These are phyloP conservation scores for Crenuchus spilurus DNA, from an alignment of 2,797 vertebrate genomes.

Conservation along the genomic window DNA sequence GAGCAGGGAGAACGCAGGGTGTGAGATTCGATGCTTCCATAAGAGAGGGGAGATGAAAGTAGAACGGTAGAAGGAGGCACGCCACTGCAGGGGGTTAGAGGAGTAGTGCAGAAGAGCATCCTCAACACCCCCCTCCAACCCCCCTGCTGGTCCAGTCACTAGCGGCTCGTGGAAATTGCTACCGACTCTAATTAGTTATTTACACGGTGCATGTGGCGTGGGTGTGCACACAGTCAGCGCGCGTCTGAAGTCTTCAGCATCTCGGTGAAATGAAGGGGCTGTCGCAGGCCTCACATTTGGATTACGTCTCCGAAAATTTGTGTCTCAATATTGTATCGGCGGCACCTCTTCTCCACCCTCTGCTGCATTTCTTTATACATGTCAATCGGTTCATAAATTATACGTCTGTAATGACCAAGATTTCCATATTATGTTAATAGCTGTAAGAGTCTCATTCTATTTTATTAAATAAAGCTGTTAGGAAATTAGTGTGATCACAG, in stretches of 20 bases:
- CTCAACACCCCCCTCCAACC: slow-evolving; percentile 41
- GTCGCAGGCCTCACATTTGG: slow-evolving; percentile 23
- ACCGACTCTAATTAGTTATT: slow-evolving; percentile 53
- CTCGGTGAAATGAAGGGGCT: slow-evolving; percentile 16
- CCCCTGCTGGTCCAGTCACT: slow-evolving; percentile 66
- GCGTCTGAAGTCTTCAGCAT: slow-evolving; percentile 24
- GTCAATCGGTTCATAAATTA: slow-evolving; percentile 75
- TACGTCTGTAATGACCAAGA: slow-evolving; percentile 76
- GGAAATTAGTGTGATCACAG: slow-evolving; percentile 78
- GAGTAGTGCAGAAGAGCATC: slow-evolving; percentile 6
- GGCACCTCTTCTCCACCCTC: slow-evolving; percentile 48
- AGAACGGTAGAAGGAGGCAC: slow-evolving; percentile 13
- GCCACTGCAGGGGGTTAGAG: slow-evolving; percentile 1
- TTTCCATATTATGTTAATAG: slow-evolving; percentile 84
- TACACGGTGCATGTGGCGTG: slow-evolving; percentile 25
- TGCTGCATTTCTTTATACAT: slow-evolving; percentile 47
- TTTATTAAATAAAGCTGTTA: slow-evolving; percentile 87
- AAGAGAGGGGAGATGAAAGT: slow-evolving; percentile 52
- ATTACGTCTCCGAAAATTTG: slow-evolving; percentile 48
- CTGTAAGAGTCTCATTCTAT: slow-evolving; percentile 73
- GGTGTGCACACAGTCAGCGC: not conserved
- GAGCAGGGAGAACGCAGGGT: slow-evolving; percentile 25
- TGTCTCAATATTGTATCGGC: slow-evolving; percentile 63
- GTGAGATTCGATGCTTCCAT: slow-evolving; percentile 47
- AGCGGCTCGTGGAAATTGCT: slow-evolving; percentile 41